Percentiles rank a stretch among this genome's conserved stretches.
These are phyloP conservation scores for Lathamus discolor DNA, from an alignment of 2,113 vertebrate species.

Conservation along the genomic window DNA sequence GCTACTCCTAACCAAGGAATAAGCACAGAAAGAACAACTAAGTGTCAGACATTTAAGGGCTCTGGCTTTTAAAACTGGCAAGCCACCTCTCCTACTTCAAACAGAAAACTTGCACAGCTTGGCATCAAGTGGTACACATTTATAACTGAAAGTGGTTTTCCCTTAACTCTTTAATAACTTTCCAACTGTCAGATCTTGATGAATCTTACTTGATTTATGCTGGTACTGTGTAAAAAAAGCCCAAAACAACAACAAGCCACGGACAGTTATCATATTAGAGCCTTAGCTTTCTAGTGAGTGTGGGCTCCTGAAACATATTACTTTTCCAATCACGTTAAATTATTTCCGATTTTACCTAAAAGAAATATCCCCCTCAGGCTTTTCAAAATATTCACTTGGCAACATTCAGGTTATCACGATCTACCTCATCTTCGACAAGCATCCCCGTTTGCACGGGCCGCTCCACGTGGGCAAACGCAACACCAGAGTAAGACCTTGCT, in stretches of 20 bases:
- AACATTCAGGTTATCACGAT: rapidly evolving
- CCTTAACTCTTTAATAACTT: background rate
- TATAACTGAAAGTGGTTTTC: rapidly evolving
- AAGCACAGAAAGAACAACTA: background rate
- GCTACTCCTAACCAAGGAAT: background rate
- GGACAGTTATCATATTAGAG: rapidly evolving
- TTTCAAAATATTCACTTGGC: background rate
- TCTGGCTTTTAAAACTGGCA: background rate
- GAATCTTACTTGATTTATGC: background rate
- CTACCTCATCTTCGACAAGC: background rate
- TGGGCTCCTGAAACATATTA: rapidly evolving
- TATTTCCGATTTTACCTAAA: background rate
- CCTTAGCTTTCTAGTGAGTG: background rate
- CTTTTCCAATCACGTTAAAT: background rate
- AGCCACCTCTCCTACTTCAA: background rate
- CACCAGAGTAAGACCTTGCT: rapidly evolving
- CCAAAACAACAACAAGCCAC: background rate
- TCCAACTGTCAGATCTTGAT: background rate
- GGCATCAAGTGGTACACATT: rapidly evolving
- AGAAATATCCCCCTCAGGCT: background rate
- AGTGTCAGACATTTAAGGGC: background rate
- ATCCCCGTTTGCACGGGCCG: rapidly evolving
- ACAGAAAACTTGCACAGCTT: background rate
- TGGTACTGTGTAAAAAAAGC: rapidly evolving
- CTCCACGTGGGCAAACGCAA: rapidly evolving